phyloP scores from a whole-genome alignment of 2,888 invertebrate species.

The Drosophila maculinotata region DNA sequence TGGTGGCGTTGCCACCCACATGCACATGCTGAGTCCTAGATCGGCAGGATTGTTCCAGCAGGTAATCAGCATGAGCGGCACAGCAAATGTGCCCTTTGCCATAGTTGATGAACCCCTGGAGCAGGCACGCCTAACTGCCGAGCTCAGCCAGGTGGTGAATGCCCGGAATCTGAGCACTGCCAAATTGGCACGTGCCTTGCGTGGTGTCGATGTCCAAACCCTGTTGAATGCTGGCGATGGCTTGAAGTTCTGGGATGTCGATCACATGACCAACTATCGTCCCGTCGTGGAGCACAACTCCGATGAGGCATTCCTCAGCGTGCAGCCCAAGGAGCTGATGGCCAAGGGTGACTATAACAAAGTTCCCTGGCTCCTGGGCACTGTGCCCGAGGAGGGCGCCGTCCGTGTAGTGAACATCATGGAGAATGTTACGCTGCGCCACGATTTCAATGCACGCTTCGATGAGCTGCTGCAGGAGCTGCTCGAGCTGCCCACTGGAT shows the following conservation, averaged over 20 bases:
- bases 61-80: constrained; percentile 86
- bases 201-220: constrained; percentile 82
- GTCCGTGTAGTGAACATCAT: constrained; percentile 85
- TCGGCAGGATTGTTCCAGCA: constrained; percentile 85
- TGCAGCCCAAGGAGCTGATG: constrained; percentile 84
- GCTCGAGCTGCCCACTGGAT: constrained; percentile 75
- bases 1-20: constrained; percentile 85
- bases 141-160: constrained; percentile 83
- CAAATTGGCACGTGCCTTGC: constrained; percentile 84
- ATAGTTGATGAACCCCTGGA: constrained; percentile 67
- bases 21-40: constrained; percentile 85
- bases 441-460: constrained; percentile 80
- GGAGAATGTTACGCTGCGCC: constrained; percentile 69
- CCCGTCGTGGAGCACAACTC: constrained; percentile 84
- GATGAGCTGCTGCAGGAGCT: constrained; percentile 75
- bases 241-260: constrained; percentile 86
- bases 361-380: constrained; percentile 86
- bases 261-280: constrained; percentile 86
- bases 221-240: constrained; percentile 85
- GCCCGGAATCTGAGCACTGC: constrained; percentile 71
- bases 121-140: constrained; percentile 84
- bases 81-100: constrained; percentile 85
- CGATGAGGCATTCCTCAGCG: constrained; percentile 85
- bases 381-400: constrained; percentile 86
- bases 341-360: constrained; percentile 83